These are phyloP conservation scores for Brachionus plicatilis DNA, from an alignment of 1,140 invertebrate genomes.

Conservation along the genomic window DNA sequence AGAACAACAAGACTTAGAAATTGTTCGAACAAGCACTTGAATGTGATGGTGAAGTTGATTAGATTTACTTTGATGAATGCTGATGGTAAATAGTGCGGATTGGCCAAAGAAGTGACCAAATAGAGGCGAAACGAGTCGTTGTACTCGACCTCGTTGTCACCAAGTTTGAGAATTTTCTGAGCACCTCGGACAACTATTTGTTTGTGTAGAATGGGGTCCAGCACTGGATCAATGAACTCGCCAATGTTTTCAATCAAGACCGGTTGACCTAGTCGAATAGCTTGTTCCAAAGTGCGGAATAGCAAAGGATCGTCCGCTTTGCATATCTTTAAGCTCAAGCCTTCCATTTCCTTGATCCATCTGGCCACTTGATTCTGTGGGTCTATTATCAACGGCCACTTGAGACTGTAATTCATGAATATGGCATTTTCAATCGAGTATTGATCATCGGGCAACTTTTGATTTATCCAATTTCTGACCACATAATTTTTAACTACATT, in stretches of 20 bases:
- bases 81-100: constrained; percentile 56
- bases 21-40: constrained; percentile 54
- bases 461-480: constrained; percentile 32
- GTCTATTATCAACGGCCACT: constrained; percentile 80
- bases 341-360: constrained; percentile 50
- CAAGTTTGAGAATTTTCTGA: constrained; percentile 48
- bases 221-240: constrained; percentile 54
- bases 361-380: constrained; percentile 70
- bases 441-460: constrained; percentile 38
- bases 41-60: constrained; percentile 56
- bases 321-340: constrained; percentile 47
- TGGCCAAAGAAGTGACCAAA: constrained; percentile 53
- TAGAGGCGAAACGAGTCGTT: constrained; percentile 55
- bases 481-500: constrained; percentile 16
- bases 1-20: constrained; percentile 51
- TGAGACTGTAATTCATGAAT: constrained; percentile 68
- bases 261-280: constrained; percentile 55
- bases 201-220: constrained; percentile 54
- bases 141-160: constrained; percentile 54
- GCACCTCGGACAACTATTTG: constrained; percentile 44
- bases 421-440: constrained; percentile 69
- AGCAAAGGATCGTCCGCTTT: constrained; percentile 47
- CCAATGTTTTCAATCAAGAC: constrained; percentile 55
- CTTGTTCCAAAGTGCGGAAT: constrained; percentile 54
- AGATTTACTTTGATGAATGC: constrained; percentile 43